Percentiles rank a stretch among this genome's conserved stretches.
phyloP scores from a whole-genome alignment of 2,888 invertebrate species.

The Napeogenes inachia region DNA sequence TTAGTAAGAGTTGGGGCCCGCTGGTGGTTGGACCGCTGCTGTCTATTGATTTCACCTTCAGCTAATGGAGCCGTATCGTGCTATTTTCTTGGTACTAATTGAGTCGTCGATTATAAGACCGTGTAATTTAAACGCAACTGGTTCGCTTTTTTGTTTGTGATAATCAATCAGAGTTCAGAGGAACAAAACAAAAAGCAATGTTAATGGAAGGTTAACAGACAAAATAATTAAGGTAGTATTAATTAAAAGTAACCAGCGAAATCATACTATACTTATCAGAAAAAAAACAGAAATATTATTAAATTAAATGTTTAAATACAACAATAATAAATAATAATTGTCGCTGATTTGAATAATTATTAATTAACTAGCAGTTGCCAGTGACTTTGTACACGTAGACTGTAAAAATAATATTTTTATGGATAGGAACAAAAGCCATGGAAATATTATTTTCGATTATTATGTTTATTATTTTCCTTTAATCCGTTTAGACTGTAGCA shows the following conservation, averaged over 20 bases:
- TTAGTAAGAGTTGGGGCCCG: conserved; percentile 34
- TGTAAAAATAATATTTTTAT: too few relatives aligned
- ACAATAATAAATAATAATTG: too few relatives aligned
- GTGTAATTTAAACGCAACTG: conserved; percentile 21
- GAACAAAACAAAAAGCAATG: conserved; percentile 32
- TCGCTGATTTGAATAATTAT: too few relatives aligned
- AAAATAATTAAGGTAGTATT: conserved; percentile 16
- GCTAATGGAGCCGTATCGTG: conserved; percentile 49
- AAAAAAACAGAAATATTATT: neutral
- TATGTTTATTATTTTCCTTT: too few relatives aligned
- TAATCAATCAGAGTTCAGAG: conserved; percentile 28
- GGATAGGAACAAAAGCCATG: too few relatives aligned
- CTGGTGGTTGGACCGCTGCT: conserved; percentile 37
- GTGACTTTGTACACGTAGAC: too few relatives aligned
- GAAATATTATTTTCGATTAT: too few relatives aligned
- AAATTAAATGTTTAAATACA: too few relatives aligned
- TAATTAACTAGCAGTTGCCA: too few relatives aligned
- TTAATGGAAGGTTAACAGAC: conserved; percentile 31
- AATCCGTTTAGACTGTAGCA: too few relatives aligned
- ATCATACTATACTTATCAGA: neutral
- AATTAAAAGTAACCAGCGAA: conserved; percentile 12
- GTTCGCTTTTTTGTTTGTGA: conserved; percentile 28
- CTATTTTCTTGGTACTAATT: conserved; percentile 44
- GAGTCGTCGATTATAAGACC: conserved; percentile 34
- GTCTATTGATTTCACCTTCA: conserved; percentile 58